Evolutionary conservation across 2,888 invertebrate species (phyloP).

Genomic region (Acleris emargana): DNA sequence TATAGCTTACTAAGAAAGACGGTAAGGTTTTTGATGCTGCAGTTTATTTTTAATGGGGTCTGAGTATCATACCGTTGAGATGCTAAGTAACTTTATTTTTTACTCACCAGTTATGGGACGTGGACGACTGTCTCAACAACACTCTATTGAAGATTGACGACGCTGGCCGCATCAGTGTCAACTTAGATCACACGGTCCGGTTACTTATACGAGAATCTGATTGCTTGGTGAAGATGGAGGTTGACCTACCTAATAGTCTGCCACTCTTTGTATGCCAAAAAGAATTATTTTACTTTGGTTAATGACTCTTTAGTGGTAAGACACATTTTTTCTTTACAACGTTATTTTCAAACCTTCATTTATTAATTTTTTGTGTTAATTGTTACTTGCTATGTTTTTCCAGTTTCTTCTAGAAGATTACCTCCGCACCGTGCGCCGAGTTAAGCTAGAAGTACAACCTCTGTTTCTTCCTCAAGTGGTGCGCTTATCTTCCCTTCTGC

Average conservation of each 20-base stretch:
- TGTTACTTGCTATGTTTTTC: conserved; percentile 38
- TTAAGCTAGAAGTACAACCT: conserved; percentile 94
- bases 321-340: conserved; percentile 1
- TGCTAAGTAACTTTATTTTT: not conserved
- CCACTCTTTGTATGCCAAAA: conserved; percentile 89
- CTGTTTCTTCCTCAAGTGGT: conserved; percentile 94
- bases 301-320: conserved; percentile 90
- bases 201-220: conserved; percentile 93
- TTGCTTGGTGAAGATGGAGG: conserved; percentile 91
- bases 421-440: conserved; percentile 87
- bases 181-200: conserved; percentile 89
- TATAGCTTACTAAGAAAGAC: no score
- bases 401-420: conserved; percentile 92
- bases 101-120: conserved; percentile 83
- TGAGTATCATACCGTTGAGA: not conserved
- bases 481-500: conserved; percentile 90
- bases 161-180: conserved; percentile 87
- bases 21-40: no score
- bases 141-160: conserved; percentile 86
- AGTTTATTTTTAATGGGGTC: no score
- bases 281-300: conserved; percentile 89
- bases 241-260: conserved; percentile 93
- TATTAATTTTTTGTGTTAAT: no score
- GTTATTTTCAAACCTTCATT: no score
- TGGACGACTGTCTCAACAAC: conserved; percentile 85